Evolutionary conservation across 2,113 vertebrate species (phyloP), one percentile per base, ranked within the genome.

Genomic region (Erythrocercus mccallii): DNA sequence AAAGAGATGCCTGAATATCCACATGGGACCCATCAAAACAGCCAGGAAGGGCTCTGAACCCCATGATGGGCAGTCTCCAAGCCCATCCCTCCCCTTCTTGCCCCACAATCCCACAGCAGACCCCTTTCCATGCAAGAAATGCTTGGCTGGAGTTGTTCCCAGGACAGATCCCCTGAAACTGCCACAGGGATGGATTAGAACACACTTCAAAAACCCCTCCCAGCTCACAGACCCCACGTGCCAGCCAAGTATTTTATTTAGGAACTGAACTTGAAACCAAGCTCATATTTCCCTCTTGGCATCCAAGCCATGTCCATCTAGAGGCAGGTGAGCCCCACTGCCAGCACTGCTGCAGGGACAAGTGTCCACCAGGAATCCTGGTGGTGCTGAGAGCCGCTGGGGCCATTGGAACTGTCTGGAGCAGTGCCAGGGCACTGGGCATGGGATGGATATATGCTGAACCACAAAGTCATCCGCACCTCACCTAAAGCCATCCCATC

Each of bases 51-150:
- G 31, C 61, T 65, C 31, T 68, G 33, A 30, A 18, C 16, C 25
- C 51, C 0, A 3, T 3, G 5, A 10, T 2, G 3, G n/a, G 38
- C 60, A 65, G 56, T 5, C 24, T 22, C 5, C 1, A 28, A 58
- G 56, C 15, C 47, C 64, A 27, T 2, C 30, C 20, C 50, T 30
- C 44, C 33, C 31, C 4, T 40, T n/a, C 37, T 54, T 12, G 16
- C 53, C 45, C 18, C 21, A 24, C 30, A n/a, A 1, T 31, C 37
- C 24, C 72, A 54, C 9, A 62, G 25, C 35, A 64, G 47, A 44
- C 2, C 13, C 11, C 16, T 18, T 44, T 4, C 42, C 28, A 10
- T 3, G 13, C 54, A 42, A 42, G 35, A 77, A 35, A 48, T 0
- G 1, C 35, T 38, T 7, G 7, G 40, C 51, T 50, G 47, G 42